Conservation (phyloP, 2,888 invertebrate genomes). For the Matsumyia berberina region DNA sequence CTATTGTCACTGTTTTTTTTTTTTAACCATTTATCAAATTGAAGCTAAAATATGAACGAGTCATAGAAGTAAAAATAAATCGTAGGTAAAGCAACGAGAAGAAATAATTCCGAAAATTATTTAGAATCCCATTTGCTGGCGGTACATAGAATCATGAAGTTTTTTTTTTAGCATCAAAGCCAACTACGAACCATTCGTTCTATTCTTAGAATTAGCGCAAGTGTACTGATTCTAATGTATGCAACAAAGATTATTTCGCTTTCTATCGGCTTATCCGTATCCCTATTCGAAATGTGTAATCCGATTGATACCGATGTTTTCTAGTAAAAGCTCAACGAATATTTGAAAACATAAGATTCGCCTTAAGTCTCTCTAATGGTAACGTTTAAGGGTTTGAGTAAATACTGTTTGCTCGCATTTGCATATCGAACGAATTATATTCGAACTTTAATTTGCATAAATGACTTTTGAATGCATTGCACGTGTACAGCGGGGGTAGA, state of each 20-base stretch:
- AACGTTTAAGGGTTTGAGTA: neutral
- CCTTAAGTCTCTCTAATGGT: neutral
- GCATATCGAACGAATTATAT: neutral
- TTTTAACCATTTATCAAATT: neutral
- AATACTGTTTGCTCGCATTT: neutral
- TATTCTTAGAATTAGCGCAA: conserved; percentile 27
- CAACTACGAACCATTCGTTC: conserved; percentile 4
- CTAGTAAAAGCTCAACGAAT: neutral
- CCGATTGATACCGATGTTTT: neutral
- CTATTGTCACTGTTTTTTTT: neutral
- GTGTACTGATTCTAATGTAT: neutral
- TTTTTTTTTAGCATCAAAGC: conserved; percentile 5
- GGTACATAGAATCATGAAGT: neutral
- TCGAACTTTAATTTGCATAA: neutral
- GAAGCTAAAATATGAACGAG: neutral
- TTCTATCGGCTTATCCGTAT: neutral
- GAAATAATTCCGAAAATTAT: conserved; percentile 4
- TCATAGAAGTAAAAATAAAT: conserved; percentile 5
- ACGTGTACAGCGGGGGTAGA: neutral
- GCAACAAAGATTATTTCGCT: neutral
- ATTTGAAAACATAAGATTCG: neutral
- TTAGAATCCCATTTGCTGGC: conserved; percentile 1
- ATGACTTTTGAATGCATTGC: neutral
- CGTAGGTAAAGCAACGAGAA: neutral
- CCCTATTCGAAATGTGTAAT: conserved; percentile 11